phyloP scores from a whole-genome alignment of 2,888 invertebrate species.

The Latheticus oryzae region DNA sequence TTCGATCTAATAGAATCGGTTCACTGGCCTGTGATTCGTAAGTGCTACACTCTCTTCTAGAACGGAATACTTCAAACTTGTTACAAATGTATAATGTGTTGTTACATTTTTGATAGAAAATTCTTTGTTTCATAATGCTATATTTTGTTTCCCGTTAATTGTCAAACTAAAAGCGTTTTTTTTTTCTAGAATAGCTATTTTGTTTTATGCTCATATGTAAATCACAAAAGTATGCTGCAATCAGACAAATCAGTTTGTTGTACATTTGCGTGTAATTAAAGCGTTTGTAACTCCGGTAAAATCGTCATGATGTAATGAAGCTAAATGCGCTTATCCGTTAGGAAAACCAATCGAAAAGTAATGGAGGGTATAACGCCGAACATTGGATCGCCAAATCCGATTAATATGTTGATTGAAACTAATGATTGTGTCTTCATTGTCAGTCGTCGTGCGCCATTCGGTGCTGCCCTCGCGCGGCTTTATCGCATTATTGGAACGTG shows the following conservation, averaged over 20 bases:
- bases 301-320: constrained; percentile 36
- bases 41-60: no score
- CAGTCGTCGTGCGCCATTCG: constrained; percentile 55
- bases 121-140: no score
- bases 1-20: no score
- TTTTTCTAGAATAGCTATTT: neutral
- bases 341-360: constrained; percentile 54
- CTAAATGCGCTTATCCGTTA: constrained; percentile 42
- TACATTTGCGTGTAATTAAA: constrained; percentile 9
- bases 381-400: constrained; percentile 57
- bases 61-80: no score
- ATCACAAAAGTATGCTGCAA: neutral
- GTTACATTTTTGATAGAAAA: no score
- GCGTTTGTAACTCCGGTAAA: constrained; percentile 15
- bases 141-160: no score
- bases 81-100: no score
- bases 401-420: constrained; percentile 65
- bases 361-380: constrained; percentile 58
- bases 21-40: no score
- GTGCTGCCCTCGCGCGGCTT: constrained; percentile 56
- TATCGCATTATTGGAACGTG: constrained; percentile 62
- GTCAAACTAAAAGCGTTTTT: no score
- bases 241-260: no score
- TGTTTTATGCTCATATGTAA: neutral
- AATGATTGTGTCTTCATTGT: constrained; percentile 64